Evolutionary conservation across 2,797 vertebrate genomes (phyloP).

Genomic region (Carcharodon carcharias): DNA sequence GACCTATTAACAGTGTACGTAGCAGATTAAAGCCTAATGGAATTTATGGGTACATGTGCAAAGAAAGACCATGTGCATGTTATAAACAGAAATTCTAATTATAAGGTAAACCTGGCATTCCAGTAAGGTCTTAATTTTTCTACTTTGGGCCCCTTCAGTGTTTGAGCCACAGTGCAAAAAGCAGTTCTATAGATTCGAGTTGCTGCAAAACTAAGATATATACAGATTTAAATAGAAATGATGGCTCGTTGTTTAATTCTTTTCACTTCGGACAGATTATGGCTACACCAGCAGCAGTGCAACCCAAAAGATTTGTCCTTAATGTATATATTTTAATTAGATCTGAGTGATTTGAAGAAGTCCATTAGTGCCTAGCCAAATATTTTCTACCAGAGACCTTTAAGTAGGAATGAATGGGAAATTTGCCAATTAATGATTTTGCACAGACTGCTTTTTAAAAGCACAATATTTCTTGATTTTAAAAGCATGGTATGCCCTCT

Average conservation of each 20-base stretch:
- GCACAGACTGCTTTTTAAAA: background rate
- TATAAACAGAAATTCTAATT: background rate
- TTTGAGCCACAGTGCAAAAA: background rate
- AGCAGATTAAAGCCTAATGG: background rate
- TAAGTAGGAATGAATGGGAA: background rate
- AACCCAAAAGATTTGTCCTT: background rate
- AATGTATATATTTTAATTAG: constrained; percentile 20
- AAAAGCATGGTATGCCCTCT: background rate
- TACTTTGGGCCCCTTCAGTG: background rate
- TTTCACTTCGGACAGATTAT: background rate
- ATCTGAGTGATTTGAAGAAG: background rate
- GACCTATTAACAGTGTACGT: background rate
- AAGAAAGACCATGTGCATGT: background rate
- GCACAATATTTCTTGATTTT: background rate
- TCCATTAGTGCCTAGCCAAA: background rate
- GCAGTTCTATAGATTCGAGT: background rate
- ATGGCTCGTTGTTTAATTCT: background rate
- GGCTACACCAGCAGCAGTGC: background rate
- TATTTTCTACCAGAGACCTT: background rate
- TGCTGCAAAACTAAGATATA: background rate
- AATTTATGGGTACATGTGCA: background rate
- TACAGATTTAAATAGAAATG: background rate
- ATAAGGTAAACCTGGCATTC: background rate
- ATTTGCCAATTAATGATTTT: background rate
- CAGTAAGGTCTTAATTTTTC: background rate